Evolutionary conservation across 1,140 invertebrate genomes (phyloP).

Genomic region (Vollenhovia emeryi): DNA sequence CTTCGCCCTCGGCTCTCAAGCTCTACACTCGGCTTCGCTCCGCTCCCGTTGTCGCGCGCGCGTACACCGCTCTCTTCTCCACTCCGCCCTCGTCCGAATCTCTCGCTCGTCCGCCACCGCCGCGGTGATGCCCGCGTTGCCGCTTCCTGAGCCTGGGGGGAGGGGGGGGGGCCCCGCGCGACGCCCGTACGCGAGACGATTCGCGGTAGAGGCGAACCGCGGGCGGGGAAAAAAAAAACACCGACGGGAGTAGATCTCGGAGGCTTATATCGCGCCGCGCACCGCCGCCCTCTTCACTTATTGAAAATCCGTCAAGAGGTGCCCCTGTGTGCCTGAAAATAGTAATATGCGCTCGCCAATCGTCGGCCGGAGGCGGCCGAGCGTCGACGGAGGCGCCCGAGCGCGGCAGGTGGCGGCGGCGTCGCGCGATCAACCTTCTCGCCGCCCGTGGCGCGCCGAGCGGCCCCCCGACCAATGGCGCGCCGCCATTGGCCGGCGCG

Average conservation of each 20-base stretch:
- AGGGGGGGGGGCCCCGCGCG: too few relatives aligned
- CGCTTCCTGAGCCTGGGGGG: too few relatives aligned
- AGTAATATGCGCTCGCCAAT: conserved; percentile 80
- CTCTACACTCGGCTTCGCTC: too few relatives aligned
- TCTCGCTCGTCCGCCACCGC: conserved; percentile 43
- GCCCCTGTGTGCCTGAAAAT: conserved; percentile 82
- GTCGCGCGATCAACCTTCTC: conserved; percentile 22
- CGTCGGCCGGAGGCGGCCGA: conserved; percentile 75
- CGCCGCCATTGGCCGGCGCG: neutral
- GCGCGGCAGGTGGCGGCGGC: conserved; percentile 62
- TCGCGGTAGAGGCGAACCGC: conserved; percentile 60
- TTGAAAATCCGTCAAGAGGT: conserved; percentile 81
- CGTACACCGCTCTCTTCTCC: too few relatives aligned
- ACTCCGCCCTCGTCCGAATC: too few relatives aligned
- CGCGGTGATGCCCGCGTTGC: too few relatives aligned
- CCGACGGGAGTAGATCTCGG: conserved; percentile 34
- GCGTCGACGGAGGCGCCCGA: conserved; percentile 59
- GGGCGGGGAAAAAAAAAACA: conserved; percentile 63
- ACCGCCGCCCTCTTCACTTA: conserved; percentile 79
- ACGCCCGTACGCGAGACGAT: neutral
- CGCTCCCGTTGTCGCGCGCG: too few relatives aligned
- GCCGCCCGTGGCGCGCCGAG: neutral
- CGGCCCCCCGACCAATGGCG: too few relatives aligned
- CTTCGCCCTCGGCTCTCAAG: too few relatives aligned
- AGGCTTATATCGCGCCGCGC: conserved; percentile 54